These are phyloP conservation scores for Pygmarrhopalites habei DNA, from an alignment of 1,140 invertebrate genomes.

Conservation along the genomic window DNA sequence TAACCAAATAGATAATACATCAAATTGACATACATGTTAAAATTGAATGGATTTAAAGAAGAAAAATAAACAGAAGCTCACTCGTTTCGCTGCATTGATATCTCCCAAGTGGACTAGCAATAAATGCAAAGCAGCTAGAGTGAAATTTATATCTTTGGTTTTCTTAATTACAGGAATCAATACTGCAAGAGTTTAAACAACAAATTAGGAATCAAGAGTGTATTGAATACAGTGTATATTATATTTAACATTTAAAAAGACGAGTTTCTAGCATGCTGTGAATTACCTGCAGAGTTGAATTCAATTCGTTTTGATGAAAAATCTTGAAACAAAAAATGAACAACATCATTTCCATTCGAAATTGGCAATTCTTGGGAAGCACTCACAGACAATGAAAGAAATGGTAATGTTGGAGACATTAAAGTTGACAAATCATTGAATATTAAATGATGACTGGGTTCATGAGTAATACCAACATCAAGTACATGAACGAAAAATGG, in stretches of 20 bases:
- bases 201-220: too few relatives aligned
- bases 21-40: background rate
- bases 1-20: background rate
- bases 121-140: conserved; percentile 68
- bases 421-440: background rate
- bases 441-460: conserved; percentile 66
- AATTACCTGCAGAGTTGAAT: conserved; percentile 25
- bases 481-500: conserved; percentile 69
- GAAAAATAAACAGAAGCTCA: conserved; percentile 39
- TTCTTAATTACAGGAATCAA: conserved; percentile 20
- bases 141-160: conserved; percentile 39
- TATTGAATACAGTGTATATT: too few relatives aligned
- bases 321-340: conserved; percentile 17
- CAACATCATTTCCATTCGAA: background rate
- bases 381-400: conserved; percentile 1
- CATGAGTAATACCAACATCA: conserved; percentile 68
- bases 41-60: background rate
- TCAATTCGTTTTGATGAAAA: conserved; percentile 14
- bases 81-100: conserved; percentile 59
- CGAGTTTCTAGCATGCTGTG: too few relatives aligned
- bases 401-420: background rate
- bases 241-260: too few relatives aligned
- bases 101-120: conserved; percentile 66
- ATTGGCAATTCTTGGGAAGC: too few relatives aligned
- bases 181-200: too few relatives aligned